These are phyloP conservation scores for Cheilinus undulatus DNA, from an alignment of 2,113 vertebrate species.

Conservation along the genomic window DNA sequence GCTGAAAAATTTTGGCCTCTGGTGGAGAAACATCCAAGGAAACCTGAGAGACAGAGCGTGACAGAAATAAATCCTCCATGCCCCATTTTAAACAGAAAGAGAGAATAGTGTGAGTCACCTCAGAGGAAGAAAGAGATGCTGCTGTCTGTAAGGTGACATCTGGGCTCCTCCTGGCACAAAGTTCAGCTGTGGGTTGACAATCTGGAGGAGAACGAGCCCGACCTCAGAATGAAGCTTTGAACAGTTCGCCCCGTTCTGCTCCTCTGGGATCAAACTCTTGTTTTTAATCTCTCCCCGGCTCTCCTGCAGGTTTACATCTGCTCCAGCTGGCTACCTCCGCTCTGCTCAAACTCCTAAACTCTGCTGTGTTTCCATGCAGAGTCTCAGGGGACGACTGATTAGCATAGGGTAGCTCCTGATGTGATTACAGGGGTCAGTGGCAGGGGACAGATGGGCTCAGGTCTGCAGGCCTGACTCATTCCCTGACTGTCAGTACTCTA, in stretches of 20 bases:
- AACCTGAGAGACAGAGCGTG: conserved; percentile 40
- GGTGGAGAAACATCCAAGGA: conserved; percentile 42
- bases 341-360: conserved; percentile 5
- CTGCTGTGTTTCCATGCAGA: not conserved
- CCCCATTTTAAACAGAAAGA: conserved; percentile 46
- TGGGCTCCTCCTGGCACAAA: conserved; percentile 34
- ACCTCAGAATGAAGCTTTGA: conserved; percentile 33
- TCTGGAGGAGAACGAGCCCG: not conserved
- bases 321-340: conserved; percentile 15
- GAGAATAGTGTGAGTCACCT: conserved; percentile 5
- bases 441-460: conserved; percentile 33
- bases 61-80: conserved; percentile 57
- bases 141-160: conserved; percentile 35
- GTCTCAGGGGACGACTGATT: conserved; percentile 54
- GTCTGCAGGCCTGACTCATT: conserved; percentile 12
- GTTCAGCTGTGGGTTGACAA: conserved; percentile 44
- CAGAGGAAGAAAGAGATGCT: conserved; percentile 27
- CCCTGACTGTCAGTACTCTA: conserved; percentile 17
- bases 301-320: conserved; percentile 22
- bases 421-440: conserved; percentile 65
- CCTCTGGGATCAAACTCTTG: conserved; percentile 16
- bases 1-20: conserved; percentile 15
- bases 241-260: conserved; percentile 20
- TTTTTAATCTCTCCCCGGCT: conserved; percentile 22
- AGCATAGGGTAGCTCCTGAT: conserved; percentile 53